Conservation (phyloP, 2,113 vertebrate genomes). For the Ciconia maguari region DNA sequence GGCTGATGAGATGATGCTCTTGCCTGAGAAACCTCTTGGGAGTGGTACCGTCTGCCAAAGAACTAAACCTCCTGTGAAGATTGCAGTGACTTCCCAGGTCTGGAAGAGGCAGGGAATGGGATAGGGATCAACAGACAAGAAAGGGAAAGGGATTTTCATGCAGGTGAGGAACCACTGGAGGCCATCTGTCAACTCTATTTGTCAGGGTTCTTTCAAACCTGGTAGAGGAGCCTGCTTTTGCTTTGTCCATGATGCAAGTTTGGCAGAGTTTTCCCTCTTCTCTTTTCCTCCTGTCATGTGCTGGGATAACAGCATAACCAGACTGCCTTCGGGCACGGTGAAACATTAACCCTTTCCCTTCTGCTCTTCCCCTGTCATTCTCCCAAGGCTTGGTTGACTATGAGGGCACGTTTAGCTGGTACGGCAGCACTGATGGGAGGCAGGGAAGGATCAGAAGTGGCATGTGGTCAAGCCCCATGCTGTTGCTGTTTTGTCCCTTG, state of each 20-base stretch:
- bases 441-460: background rate
- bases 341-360: background rate
- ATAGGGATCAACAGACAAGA: background rate
- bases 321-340: background rate
- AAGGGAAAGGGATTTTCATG: background rate
- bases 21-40: background rate
- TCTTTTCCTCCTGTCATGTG: background rate
- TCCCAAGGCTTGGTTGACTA: background rate
- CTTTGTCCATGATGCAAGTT: background rate
- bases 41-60: background rate
- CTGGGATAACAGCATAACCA: background rate
- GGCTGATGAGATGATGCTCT: background rate
- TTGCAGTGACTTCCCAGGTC: background rate
- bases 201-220: background rate
- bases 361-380: background rate
- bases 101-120: background rate
- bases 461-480: rapidly evolving
- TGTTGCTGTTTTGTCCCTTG: background rate
- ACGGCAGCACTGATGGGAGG: background rate
- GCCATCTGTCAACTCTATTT: background rate
- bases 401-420: background rate
- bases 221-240: background rate
- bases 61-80: background rate
- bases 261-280: background rate
- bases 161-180: background rate